Conservation (phyloP, 2,113 vertebrate species). For the Baryphthengus martii region DNA sequence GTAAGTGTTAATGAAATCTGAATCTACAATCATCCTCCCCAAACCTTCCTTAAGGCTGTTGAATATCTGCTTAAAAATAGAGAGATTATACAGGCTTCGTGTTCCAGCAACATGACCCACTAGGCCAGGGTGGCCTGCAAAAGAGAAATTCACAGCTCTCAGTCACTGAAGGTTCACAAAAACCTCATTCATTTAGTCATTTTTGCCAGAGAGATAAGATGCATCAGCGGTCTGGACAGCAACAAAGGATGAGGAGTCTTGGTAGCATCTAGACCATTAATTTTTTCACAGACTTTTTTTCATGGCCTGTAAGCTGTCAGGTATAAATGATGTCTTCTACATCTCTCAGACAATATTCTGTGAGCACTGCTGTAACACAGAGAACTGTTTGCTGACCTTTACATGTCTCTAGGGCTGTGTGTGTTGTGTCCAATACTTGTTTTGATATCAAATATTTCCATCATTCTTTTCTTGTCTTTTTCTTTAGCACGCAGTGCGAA, state of each 20-base stretch:
- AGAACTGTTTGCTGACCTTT: not conserved
- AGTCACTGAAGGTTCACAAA: not conserved
- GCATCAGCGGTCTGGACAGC: not conserved
- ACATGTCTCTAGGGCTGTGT: not conserved
- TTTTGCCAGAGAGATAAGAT: not conserved
- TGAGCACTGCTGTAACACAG: not conserved
- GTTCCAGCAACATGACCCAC: not conserved
- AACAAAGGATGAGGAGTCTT: not conserved
- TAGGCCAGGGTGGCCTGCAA: not conserved
- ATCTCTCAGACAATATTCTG: not conserved
- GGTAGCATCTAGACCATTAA: not conserved
- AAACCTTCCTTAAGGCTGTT: not conserved
- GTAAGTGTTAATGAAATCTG: not conserved
- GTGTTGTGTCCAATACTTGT: not conserved
- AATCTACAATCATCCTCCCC: not conserved
- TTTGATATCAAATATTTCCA: not conserved
- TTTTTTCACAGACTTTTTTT: not conserved
- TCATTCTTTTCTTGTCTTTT: not conserved
- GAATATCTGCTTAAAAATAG: not conserved
- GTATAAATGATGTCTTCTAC: not conserved
- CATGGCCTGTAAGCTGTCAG: not conserved
- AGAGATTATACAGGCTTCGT: not conserved
- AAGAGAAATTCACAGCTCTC: not conserved
- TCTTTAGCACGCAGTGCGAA: not conserved
- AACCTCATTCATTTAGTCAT: not conserved